Base-by-base conservation (phyloP, 30 jellyfish, hydroid and myxozoan genomes). In the Euphysa ruthae region DNA sequence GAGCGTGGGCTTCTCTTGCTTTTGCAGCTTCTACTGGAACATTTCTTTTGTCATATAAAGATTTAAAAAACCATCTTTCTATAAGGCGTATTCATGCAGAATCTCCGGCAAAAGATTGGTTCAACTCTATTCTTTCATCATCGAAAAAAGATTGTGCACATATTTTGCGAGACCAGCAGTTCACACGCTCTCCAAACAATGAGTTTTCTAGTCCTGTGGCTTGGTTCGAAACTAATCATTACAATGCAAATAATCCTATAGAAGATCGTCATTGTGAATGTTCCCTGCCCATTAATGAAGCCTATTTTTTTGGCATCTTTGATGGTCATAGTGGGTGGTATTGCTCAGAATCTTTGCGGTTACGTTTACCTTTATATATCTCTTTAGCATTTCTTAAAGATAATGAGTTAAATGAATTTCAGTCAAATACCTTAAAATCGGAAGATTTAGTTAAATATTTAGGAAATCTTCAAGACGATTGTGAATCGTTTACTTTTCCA, bases 321-420 rank as follows among this genome's bases (percentile, higher is more conserved):
- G 98, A 90, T 76, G 98, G 98, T 0, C 98, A 90, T 55, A 73
- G 94, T 77, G 98, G 98, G 20, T 90, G 92, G 78, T 95, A 90
- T 55, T 90, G 98, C 69, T 82, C 98, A 1, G 95, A 90, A 63
- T 75, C 81, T 34, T 30, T 90, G 23, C 58, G 90, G 55, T 43
- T 58, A 25, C 70, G 94, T 22, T 4, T 90, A 57, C 95, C 98
- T 1, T 57, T 65, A 0, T 90, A 90, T 56, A 33, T 72, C 4
- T 70, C 95, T 10, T 35, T 81, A 49, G 93, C 95, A 0, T 8
- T 90, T 5, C 56, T 86, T 0, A 61, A 22, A 20, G 42, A 64
- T 1, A 19, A 27, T 19, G 32, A n/a, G 0, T 29, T 43, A 6
- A 43, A 38, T 2, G 46, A 35, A 2, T 73, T 23, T 35, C n/a